Base-by-base conservation (phyloP, 2,797 vertebrate species). In the Allenopithecus nigroviridis region DNA sequence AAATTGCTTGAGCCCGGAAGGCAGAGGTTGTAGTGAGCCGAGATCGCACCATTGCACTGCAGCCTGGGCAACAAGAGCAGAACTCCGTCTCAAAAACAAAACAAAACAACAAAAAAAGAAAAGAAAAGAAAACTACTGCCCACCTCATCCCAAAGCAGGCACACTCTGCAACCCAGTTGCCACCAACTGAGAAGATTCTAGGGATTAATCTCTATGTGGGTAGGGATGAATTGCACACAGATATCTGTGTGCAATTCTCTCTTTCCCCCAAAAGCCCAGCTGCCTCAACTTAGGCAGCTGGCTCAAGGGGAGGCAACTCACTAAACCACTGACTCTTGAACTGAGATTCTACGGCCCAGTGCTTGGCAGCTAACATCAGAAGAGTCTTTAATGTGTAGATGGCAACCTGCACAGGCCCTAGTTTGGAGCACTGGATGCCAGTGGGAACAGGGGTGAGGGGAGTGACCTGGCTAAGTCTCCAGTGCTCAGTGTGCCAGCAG, bases 391-490 rank as follows among this genome's bases (percentile, higher is more conserved):
- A 4, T 12, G 19, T 53, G 26, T 36, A 89, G 53, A 46, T 83
- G 39, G 33, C 59, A 86, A 36, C 16, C 7, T 41, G 26, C 39
- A 28, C 2, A 36, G 26, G 43, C 6, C 2, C 50, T 68, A 57
- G 13, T 55, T 10, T 46, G 24, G 19, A 50, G 22, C 8, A 5
- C 24, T 1, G 64, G 22, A 33, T 84, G 21, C 21, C 10, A 11
- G 21, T 14, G 53, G 30, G 26, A 33, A 53, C 2, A 2, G 5
- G 7, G 30, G 21, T n/a, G 11, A n/a, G 24, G 39, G 7, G 28
- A 4, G 41, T 2, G 41, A 36, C n/a, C 41, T 5, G 1, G 5
- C 3, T 2, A 8, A 3, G 14, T 48, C 22, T 76, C 39, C 50
- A 84, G 8, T 50, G 30, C 81, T 96, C 61, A 55, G 0, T 36